Percentiles rank a stretch among this genome's conserved stretches.
These are phyloP conservation scores for Catostylus mosaicus DNA, from an alignment of 30 jellyfish, hydroid and myxozoan species.

Conservation along the genomic window DNA sequence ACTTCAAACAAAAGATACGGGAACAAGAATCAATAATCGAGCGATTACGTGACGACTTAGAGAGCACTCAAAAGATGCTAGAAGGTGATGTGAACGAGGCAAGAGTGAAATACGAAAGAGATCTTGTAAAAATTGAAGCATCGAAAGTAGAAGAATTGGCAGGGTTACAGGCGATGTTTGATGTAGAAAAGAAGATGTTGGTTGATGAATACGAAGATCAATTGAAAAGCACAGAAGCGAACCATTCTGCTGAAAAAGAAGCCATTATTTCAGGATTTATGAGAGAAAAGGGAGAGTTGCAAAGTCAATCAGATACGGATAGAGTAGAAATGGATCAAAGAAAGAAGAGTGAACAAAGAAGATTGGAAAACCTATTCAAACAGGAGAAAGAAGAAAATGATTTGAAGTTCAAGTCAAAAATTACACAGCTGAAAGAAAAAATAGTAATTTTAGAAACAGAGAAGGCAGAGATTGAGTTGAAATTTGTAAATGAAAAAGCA, in stretches of 20 bases:
- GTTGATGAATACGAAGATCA: conserved; percentile 53
- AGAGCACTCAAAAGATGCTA: conserved; percentile 74
- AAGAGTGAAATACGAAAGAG: conserved; percentile 61
- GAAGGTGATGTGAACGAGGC: conserved; percentile 73
- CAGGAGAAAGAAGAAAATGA: conserved; percentile 94
- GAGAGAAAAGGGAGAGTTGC: conserved; percentile 68
- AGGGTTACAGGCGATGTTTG: conserved; percentile 61
- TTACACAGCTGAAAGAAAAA: conserved; percentile 90
- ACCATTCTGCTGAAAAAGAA: conserved; percentile 59
- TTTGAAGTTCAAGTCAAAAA: conserved; percentile 68
- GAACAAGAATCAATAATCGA: conserved; percentile 79
- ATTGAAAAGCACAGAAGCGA: conserved; percentile 28
- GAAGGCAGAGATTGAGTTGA: conserved; percentile 73
- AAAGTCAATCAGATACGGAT: conserved; percentile 71
- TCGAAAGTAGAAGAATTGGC: conserved; percentile 67
- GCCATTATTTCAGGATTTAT: conserved; percentile 63
- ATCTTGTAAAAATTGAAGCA: conserved; percentile 54
- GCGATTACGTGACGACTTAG: conserved; percentile 74
- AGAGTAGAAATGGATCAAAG: conserved; percentile 49
- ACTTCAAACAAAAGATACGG: conserved; percentile 60
- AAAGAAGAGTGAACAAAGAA: conserved; percentile 61
- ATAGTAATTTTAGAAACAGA: conserved; percentile 93
- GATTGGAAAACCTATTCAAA: conserved; percentile 66
- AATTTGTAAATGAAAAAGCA: conserved; percentile 87
- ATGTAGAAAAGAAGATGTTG: conserved; percentile 61